phyloP scores from a whole-genome alignment of 2,797 vertebrate genomes.

The Alfaro cultratus region DNA sequence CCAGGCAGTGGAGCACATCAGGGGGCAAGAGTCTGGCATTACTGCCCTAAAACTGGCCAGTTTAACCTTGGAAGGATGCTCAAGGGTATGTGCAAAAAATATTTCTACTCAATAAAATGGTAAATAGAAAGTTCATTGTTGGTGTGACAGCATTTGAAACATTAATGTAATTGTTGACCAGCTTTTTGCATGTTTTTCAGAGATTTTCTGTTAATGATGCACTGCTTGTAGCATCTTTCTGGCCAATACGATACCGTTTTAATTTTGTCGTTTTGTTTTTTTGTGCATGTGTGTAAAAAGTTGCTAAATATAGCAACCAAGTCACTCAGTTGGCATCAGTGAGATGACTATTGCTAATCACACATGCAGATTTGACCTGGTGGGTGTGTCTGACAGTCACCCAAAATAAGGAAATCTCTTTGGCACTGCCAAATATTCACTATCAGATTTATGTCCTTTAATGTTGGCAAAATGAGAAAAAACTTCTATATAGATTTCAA shows the following conservation, averaged over 20 bases:
- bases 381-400: too few species aligned
- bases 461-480: not conserved
- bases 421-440: not conserved
- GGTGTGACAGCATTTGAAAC: not conserved
- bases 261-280: not conserved
- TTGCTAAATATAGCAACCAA: not conserved
- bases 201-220: not conserved
- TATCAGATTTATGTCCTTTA: not conserved
- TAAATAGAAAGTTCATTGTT: not conserved
- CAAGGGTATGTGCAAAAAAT: constrained; percentile 70
- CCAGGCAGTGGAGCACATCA: constrained; percentile 88
- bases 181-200: not conserved
- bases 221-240: not conserved
- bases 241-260: not conserved
- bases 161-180: not conserved
- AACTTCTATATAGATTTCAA: not conserved
- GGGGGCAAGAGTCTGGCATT: constrained; percentile 87
- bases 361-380: too few species aligned
- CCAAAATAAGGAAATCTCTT: not conserved
- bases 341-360: too few species aligned
- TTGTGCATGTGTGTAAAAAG: not conserved
- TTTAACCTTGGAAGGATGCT: constrained; percentile 86
- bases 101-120: not conserved
- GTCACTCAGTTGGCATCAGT: not conserved
- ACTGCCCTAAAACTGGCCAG: constrained; percentile 89